Conservation (phyloP, 92 coral and sea anemone genomes). For the Umimayanthus kanabou region DNA sequence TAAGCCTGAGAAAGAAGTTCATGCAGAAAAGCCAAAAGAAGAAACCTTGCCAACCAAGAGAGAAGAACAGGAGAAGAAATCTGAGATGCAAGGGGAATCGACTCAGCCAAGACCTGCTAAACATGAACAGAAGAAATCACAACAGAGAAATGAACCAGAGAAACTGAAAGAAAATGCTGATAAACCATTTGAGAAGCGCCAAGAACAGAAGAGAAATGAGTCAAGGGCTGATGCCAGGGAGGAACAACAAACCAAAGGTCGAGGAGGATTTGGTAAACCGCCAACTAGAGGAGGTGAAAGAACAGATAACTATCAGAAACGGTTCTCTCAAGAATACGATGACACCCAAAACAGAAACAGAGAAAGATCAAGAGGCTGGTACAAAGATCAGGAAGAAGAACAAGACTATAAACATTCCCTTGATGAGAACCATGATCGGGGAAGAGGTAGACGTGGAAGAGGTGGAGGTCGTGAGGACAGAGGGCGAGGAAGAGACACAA, state of each 20-base stretch:
- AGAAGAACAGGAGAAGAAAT: slow-evolving; percentile 22
- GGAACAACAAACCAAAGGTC: slow-evolving; percentile 51
- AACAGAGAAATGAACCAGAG: background rate
- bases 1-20: slow-evolving; percentile 16
- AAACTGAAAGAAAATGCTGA: background rate
- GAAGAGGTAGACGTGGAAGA: slow-evolving; percentile 35
- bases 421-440: slow-evolving; percentile 19
- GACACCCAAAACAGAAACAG: background rate
- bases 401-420: slow-evolving; percentile 29
- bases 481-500: slow-evolving; percentile 42
- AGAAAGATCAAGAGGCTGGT: slow-evolving; percentile 7
- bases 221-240: slow-evolving; percentile 41
- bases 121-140: slow-evolving; percentile 20
- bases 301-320: slow-evolving; percentile 26
- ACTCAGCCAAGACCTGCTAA: slow-evolving; percentile 23
- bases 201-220: slow-evolving; percentile 35
- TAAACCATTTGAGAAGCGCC: slow-evolving; percentile 16
- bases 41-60: background rate
- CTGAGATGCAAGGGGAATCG: slow-evolving; percentile 1
- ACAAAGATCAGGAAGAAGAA: slow-evolving; percentile 25
- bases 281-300: slow-evolving; percentile 34
- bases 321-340: slow-evolving; percentile 15
- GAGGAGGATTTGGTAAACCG: slow-evolving; percentile 67
- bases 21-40: slow-evolving; percentile 24
- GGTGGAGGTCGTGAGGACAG: slow-evolving; percentile 45